phyloP scores from a whole-genome alignment of 2,113 vertebrate species.

The Siniperca chuatsi region DNA sequence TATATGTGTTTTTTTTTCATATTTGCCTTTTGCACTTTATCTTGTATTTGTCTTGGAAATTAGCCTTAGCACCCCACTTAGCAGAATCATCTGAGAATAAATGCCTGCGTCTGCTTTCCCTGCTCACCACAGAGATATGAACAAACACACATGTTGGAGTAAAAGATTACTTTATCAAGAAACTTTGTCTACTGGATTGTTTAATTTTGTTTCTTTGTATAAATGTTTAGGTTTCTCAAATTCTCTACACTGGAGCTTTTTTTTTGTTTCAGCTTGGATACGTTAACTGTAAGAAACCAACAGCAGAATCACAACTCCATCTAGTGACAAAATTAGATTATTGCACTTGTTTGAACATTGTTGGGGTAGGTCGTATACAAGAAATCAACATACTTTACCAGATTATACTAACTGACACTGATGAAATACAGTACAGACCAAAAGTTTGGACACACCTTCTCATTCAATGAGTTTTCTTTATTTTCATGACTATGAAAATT shows the following conservation, averaged over 20 bases:
- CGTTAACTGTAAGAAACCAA: background rate
- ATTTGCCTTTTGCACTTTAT: constrained; percentile 79
- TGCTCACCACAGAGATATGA: constrained; percentile 28
- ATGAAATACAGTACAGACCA: no score
- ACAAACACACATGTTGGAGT: constrained; percentile 52
- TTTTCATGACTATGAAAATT: no score
- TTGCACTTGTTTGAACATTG: background rate
- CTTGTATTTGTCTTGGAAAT: constrained; percentile 54
- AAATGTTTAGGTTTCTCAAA: background rate
- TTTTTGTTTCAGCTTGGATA: background rate
- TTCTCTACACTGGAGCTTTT: background rate
- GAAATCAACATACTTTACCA: background rate
- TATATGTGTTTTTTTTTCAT: constrained; percentile 51
- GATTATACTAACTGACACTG: background rate
- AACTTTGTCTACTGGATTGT: constrained; percentile 4
- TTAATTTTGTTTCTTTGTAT: background rate
- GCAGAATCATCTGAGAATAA: constrained; percentile 22
- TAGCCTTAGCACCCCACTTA: background rate
- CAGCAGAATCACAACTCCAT: constrained; percentile 15
- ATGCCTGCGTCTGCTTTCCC: constrained; percentile 23
- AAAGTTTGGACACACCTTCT: no score
- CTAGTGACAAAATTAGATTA: constrained; percentile 40
- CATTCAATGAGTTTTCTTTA: no score
- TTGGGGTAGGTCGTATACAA: background rate
- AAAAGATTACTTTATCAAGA: constrained; percentile 46